A percentile compares a stretch with the other conserved stretches of the same genome.
Evolutionary conservation across 1,140 invertebrate species (phyloP).

Genomic region (Formica exsecta): DNA sequence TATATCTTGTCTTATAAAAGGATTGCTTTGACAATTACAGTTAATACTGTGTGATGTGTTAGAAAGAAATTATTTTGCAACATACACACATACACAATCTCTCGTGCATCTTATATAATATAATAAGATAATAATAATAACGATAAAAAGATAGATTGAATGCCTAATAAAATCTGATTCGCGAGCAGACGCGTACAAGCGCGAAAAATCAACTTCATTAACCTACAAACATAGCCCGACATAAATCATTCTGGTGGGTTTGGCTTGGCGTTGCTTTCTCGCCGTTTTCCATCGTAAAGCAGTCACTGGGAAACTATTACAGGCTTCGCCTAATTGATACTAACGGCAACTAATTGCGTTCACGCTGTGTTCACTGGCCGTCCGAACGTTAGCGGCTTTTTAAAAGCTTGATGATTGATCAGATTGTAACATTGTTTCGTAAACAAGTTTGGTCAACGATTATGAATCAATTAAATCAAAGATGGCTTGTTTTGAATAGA

Average conservation of each 20-base stretch:
- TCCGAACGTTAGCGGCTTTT: constrained; percentile 16
- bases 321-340: constrained; percentile 31
- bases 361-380: constrained; percentile 9
- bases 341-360: constrained; percentile 68
- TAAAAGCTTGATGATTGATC: constrained; percentile 47
- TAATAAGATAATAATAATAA: constrained; percentile 2
- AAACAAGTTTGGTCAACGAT: constrained; percentile 7
- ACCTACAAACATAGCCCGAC: constrained; percentile 48
- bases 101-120: neutral
- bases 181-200: constrained; percentile 22
- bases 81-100: neutral
- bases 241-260: constrained; percentile 54
- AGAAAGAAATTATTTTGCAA: constrained; percentile 17
- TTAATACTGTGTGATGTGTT: neutral
- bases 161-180: constrained; percentile 39
- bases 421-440: neutral
- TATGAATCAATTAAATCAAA: neutral
- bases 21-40: neutral
- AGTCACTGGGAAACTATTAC: constrained; percentile 14
- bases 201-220: constrained; percentile 61
- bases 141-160: neutral
- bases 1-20: constrained; percentile 6
- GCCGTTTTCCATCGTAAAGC: constrained; percentile 51
- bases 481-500: neutral
- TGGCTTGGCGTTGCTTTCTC: constrained; percentile 58